Evolutionary conservation across 1,140 invertebrate species (phyloP).

Genomic region (Cydia fagiglandana): DNA sequence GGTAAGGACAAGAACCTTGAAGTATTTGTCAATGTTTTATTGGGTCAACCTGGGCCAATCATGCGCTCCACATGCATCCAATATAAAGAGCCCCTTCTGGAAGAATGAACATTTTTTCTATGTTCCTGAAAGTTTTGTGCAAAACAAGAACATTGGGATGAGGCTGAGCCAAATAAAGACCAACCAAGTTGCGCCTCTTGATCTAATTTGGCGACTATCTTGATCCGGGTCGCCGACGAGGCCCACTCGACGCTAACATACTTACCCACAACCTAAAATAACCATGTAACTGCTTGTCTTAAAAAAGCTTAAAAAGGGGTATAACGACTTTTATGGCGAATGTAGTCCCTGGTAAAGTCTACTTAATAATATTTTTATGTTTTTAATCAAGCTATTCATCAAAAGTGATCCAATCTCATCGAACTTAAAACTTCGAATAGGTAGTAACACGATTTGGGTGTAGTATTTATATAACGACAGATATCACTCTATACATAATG

Average conservation of each 20-base stretch:
- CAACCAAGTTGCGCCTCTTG: slow-evolving; percentile 1
- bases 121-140: background rate
- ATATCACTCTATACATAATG: background rate
- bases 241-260: background rate
- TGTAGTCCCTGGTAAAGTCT: too few relatives aligned
- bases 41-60: too few relatives aligned
- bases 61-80: too few relatives aligned
- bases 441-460: too few relatives aligned
- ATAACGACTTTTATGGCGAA: background rate
- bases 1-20: too few relatives aligned
- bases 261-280: slow-evolving; percentile 4
- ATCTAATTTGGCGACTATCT: slow-evolving; percentile 20
- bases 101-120: too few relatives aligned
- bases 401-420: too few relatives aligned
- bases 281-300: background rate
- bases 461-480: background rate
- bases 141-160: background rate
- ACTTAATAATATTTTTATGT: too few relatives aligned
- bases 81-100: too few relatives aligned
- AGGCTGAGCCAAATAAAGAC: background rate
- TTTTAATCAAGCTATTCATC: too few relatives aligned
- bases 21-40: too few relatives aligned
- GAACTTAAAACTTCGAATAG: too few relatives aligned
- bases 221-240: slow-evolving; percentile 12
- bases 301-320: background rate